Evolutionary conservation across 2,113 vertebrate genomes (phyloP).

Genomic region (Mobula hypostoma): DNA sequence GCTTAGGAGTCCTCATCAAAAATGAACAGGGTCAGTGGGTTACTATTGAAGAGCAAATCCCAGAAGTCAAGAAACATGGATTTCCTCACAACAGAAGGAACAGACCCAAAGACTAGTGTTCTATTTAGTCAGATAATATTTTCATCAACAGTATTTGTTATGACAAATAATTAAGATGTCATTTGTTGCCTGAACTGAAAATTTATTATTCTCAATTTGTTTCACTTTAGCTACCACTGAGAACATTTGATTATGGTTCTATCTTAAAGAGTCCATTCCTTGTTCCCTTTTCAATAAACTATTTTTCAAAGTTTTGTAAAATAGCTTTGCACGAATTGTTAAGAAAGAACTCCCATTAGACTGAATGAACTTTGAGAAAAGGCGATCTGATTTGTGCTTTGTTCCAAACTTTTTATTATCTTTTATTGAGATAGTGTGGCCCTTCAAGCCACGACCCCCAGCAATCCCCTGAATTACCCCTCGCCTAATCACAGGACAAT

Average conservation of each 20-base stretch:
- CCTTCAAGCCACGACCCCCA: too few relatives aligned
- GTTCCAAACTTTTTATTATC: background rate
- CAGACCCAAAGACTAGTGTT: background rate
- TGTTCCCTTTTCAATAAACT: background rate
- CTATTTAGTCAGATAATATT: background rate
- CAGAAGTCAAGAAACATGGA: background rate
- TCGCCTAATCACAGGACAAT: too few relatives aligned
- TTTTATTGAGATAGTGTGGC: too few relatives aligned
- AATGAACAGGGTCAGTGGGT: slow-evolving; percentile 31
- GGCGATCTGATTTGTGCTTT: background rate
- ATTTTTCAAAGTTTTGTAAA: background rate
- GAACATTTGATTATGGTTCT: background rate
- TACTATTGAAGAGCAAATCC: slow-evolving; percentile 9
- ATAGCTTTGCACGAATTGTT: background rate
- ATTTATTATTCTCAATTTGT: background rate
- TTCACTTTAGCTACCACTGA: too few relatives aligned
- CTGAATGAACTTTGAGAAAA: background rate
- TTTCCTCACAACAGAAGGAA: background rate
- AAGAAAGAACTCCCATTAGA: background rate
- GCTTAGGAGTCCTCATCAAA: slow-evolving; percentile 18
- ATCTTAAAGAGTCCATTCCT: background rate
- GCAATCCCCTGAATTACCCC: too few relatives aligned
- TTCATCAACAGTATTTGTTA: background rate
- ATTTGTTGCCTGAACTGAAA: background rate
- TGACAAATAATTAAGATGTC: background rate